Evolutionary conservation across 2,888 invertebrate species (phyloP), one percentile per base, ranked within the genome.

Genomic region (Anagyrus pseudococci): DNA sequence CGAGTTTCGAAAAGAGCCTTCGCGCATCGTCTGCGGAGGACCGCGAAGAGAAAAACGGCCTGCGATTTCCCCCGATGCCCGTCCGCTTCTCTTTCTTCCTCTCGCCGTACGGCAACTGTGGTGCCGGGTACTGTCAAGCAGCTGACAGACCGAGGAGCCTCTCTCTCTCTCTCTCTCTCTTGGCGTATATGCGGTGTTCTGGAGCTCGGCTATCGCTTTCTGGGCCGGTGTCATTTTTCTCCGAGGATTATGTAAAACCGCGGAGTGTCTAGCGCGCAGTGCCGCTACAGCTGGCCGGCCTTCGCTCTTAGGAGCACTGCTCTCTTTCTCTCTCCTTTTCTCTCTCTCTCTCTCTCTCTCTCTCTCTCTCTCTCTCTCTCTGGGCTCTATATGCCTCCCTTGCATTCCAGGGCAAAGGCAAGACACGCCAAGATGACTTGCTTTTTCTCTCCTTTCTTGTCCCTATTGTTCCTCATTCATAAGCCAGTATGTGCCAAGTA

Each of bases 161-260:
- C n/a, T 0, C 26, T 15, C 20, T 4, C 6, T 43, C 26, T 19
- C 22, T 1, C 20, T 55, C 29, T 55, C 29, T 44, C 15, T 47
- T 15, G 19, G 49, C 19, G 13, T 40, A 52, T 40, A 40, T 23
- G 41, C 19, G 26, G 41, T 25, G n/a, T 43, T 17, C 20, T 33
- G 23, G 40, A 19, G 33, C 20, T 4, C 26, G 47, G 66, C 68
- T 71, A 69, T 69, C 70, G 68, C 62, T 69, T 72, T 70, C 70
- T 69, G 67, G 67, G 68, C 65, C 66, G 70, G 72, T 72, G 69
- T 71, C 69, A 68, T 69, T 70, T 72, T 72, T 71, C 70, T 69
- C 48, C 60, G 54, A 33, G 66, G 69, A 70, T 72, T 72, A 72
- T 69, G 70, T 66, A 72, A 72, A 69, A 68, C 72, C 67, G 56